These are phyloP conservation scores for Drosophila ohnishii DNA, from an alignment of 1,140 invertebrate genomes.

Conservation along the genomic window DNA sequence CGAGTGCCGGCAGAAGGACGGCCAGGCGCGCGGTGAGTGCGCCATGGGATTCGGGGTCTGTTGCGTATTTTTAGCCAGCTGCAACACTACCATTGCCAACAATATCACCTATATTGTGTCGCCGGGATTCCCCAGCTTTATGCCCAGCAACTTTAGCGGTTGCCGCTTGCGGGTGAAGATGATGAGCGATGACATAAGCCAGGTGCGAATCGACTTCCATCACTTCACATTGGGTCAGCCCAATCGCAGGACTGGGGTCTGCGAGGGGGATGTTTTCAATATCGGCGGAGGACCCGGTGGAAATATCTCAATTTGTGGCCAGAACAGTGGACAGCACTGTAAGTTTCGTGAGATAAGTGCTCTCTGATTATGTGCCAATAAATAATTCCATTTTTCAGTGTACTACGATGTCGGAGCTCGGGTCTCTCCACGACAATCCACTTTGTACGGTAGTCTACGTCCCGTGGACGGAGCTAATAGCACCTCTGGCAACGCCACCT, in stretches of 20 bases:
- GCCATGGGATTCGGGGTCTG: constrained; percentile 94
- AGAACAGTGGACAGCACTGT: constrained; percentile 93
- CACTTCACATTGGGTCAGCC: constrained; percentile 93
- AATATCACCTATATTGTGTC: constrained; percentile 94
- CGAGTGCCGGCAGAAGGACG: constrained; percentile 91
- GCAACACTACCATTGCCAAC: constrained; percentile 89
- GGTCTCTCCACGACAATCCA: constrained; percentile 64
- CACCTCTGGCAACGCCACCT: constrained; percentile 6
- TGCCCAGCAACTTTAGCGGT: constrained; percentile 85
- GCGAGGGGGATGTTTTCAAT: constrained; percentile 88
- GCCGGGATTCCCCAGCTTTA: constrained; percentile 90
- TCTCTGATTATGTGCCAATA: background rate
- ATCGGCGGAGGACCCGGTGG: constrained; percentile 85
- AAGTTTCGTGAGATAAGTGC: constrained; percentile 75
- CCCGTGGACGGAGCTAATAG: constrained; percentile 32
- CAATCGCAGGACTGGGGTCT: constrained; percentile 89
- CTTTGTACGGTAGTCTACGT: constrained; percentile 69
- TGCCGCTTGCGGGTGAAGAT: constrained; percentile 88
- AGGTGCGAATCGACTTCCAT: constrained; percentile 90
- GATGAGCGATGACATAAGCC: constrained; percentile 89
- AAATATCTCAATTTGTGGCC: constrained; percentile 89
- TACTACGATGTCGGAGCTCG: constrained; percentile 87
- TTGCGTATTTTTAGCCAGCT: constrained; percentile 92
- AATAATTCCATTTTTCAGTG: constrained; percentile 82
- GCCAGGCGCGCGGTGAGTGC: constrained; percentile 89